Evolutionary conservation across 2,797 vertebrate species (phyloP), one percentile per base, ranked within the genome.

Genomic region (Scolopax rusticola): DNA sequence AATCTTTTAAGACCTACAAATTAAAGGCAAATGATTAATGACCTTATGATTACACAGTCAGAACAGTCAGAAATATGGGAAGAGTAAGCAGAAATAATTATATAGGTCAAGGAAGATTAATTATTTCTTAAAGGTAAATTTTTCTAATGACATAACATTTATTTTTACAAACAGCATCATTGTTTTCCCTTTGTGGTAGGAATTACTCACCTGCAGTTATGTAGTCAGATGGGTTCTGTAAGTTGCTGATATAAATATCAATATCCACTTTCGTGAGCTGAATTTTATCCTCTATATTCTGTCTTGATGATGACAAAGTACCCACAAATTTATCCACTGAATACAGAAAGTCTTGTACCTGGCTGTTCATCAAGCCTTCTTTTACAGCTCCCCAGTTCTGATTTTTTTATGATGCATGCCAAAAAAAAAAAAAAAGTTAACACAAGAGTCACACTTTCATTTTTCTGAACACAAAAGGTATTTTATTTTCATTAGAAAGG

Each of bases 341-440:
- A 33, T 96, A 97, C 32, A 99, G 96, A 54, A 99, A 98, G 56
- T 98, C 96, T 96, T 97, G 98, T 80, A 98, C 95, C 28, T 98
- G 95, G 30, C 93, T 96, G 88, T 95, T 95, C 82, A 96, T 97
- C 19, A 96, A 82, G 8, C 98, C 98, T 15, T 97, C 98, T 96
- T 97, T 97, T 81, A 98, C 89, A 47, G 93, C 95, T 73, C 98
- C 98, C 98, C 98, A 98, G 27, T 96, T 97, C 98, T 99, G 87
- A 90, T 82, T 63, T 73, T 93, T 67, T 88, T 25, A 84, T 2
- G 6, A 71, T 86, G 84, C 60, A 84, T 53, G 19, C 5, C 7
- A 53, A 57, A 23, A 75, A 33, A 59, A 33, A 33, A 60, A 47
- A 40, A 68, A 48, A 28, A 33, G 10, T 3, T 28, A 57, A 88